These are phyloP conservation scores for Carollia perspicillata DNA, from an alignment of 2,113 vertebrate species.

Conservation along the genomic window DNA sequence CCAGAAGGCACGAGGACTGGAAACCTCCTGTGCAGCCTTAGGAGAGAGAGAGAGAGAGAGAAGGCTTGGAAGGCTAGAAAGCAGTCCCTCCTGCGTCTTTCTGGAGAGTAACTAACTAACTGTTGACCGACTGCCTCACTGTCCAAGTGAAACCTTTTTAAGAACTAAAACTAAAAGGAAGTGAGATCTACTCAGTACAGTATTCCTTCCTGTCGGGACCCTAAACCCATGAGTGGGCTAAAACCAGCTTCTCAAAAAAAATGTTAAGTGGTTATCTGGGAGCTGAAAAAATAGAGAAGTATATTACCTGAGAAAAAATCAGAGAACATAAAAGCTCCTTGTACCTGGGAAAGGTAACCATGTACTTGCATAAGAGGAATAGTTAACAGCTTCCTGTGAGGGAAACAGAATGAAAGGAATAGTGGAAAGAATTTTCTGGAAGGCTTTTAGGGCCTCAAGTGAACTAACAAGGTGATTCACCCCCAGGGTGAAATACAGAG, in stretches of 20 bases:
- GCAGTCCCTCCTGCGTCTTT: background rate
- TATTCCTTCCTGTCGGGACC: background rate
- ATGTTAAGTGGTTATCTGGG: background rate
- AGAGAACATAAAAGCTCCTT: background rate
- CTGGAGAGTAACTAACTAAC: background rate
- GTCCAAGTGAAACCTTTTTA: background rate
- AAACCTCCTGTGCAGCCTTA: background rate
- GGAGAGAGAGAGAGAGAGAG: background rate
- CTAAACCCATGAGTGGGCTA: background rate
- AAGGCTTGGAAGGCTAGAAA: background rate
- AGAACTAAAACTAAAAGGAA: background rate
- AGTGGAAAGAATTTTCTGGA: background rate
- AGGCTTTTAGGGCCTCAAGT: background rate
- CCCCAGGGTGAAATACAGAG: background rate
- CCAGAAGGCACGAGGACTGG: background rate
- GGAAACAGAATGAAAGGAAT: background rate
- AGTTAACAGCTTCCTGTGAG: background rate
- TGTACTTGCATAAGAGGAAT: background rate
- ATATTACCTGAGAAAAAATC: background rate
- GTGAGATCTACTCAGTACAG: background rate
- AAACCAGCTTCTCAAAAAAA: background rate
- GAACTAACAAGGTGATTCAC: background rate
- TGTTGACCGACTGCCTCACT: fast-evolving
- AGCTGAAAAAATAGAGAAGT: background rate
- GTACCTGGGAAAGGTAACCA: background rate